Base-by-base conservation (phyloP, 2,113 vertebrate genomes). In the Podarcis raffonei region DNA sequence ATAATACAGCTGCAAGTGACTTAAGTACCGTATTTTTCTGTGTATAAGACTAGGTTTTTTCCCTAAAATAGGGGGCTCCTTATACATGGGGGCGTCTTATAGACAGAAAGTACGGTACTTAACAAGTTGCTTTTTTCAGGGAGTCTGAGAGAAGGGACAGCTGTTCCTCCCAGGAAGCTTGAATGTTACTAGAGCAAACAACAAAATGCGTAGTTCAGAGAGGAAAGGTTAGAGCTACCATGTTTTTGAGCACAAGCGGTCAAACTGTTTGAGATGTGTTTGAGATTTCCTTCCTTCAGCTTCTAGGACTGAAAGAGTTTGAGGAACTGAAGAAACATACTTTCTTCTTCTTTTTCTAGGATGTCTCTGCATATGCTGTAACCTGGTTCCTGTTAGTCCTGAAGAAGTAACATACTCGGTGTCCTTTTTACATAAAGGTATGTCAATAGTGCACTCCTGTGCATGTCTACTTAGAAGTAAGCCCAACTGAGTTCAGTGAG, bases 391-490 rank as follows among this genome's bases (percentile, higher is more conserved):
- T 48, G 88, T 88, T 83, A 94, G 90, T 89, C 90, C 92, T 85
- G 94, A 96, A 72, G 97, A 98, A 90, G 83, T 98, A 82, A 95
- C 90, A 0, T 99, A 99, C 95, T 97, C 97, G 1, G 90, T 99
- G 13, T 96, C 97, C 87, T 97, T 98, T 89, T 95, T 99, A 84
- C 98, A 99, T 96, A 98, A 97, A 98, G 98, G 98, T 97, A 96
- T 68, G 85, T 48, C 75, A 77, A 84, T 83, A 22, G 6, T 53
- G 4, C 23, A 37, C 20, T 22, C 16, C 53, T 80, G n/a, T 42
- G 39, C 12, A 32, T 32, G 57, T 27, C 9, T 82, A 25, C 11
- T 25, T 11, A 8, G 30, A n/a, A n/a, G 35, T 66, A 42, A 22
- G 8, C 13, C 37, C 6, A 11, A 86, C 37, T 82, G 25, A 23